Percentiles rank a stretch among this genome's conserved stretches.
phyloP scores from a whole-genome alignment of 2,888 invertebrate species.

The Globia sparganii region DNA sequence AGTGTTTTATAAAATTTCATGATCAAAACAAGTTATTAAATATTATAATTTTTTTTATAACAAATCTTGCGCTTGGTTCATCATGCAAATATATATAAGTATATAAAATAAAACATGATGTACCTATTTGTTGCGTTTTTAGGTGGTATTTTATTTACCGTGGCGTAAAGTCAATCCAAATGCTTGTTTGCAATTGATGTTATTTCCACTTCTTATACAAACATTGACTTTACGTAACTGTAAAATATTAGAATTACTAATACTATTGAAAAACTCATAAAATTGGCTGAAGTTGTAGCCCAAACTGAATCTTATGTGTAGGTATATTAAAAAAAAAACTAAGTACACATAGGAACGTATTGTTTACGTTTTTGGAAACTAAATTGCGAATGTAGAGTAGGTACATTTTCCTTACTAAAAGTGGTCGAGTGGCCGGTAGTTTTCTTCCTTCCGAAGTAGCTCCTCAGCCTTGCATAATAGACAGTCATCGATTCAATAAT shows the following conservation, averaged over 20 bases:
- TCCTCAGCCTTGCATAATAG: slow-evolving; percentile 48
- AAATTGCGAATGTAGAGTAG: background rate
- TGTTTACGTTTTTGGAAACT: background rate
- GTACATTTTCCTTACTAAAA: background rate
- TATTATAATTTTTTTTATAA: slow-evolving; percentile 18
- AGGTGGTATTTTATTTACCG: background rate
- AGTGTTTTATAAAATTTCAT: slow-evolving; percentile 26
- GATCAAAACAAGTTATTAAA: slow-evolving; percentile 32
- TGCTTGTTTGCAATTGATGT: background rate
- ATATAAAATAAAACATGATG: background rate
- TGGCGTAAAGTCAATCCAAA: background rate
- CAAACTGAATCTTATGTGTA: background rate
- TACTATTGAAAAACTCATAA: background rate
- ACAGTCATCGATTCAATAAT: slow-evolving; percentile 69
- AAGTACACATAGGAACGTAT: background rate
- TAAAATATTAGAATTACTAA: background rate
- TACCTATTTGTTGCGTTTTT: slow-evolving; percentile 10
- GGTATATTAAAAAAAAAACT: background rate
- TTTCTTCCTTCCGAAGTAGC: slow-evolving; percentile 37
- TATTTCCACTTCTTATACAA: background rate
- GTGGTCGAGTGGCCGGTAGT: slow-evolving; percentile 13
- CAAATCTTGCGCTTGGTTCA: slow-evolving; percentile 12
- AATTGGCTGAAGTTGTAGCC: background rate
- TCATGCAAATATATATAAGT: slow-evolving; percentile 1
- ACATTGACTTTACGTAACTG: no score